Conservation (phyloP, 1,140 invertebrate genomes). For the Trissolcus basalis region DNA sequence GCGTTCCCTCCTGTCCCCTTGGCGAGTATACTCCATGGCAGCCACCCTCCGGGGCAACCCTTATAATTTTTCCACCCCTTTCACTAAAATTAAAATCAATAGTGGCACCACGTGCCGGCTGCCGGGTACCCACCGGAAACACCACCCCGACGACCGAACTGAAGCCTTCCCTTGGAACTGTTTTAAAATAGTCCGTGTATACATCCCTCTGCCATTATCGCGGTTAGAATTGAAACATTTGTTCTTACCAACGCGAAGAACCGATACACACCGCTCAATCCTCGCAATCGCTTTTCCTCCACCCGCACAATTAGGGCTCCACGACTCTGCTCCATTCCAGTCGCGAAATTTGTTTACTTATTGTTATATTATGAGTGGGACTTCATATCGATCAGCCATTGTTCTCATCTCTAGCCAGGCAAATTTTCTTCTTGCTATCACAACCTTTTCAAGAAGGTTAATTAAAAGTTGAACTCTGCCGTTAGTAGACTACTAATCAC, state of each 20-base stretch:
- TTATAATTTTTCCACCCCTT: slow-evolving; percentile 78
- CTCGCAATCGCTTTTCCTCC: slow-evolving; percentile 12
- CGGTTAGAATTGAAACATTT: slow-evolving; percentile 61
- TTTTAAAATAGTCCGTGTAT: slow-evolving; percentile 64
- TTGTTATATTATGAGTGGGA: slow-evolving; percentile 26
- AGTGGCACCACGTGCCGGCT: slow-evolving; percentile 75
- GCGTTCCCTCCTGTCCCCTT: slow-evolving; percentile 43
- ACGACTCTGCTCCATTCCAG: slow-evolving; percentile 9
- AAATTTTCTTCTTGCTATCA: background rate
- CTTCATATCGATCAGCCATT: slow-evolving; percentile 5
- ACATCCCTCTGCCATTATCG: slow-evolving; percentile 62
- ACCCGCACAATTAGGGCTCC: slow-evolving; percentile 20
- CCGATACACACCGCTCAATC: slow-evolving; percentile 27
- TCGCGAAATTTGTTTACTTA: slow-evolving; percentile 32
- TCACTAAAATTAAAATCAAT: slow-evolving; percentile 78
- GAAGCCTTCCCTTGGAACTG: slow-evolving; percentile 65
- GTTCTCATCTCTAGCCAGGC: background rate
- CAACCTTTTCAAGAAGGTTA: background rate
- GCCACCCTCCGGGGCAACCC: slow-evolving; percentile 72
- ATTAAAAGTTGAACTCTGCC: too few species aligned
- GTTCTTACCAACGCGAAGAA: slow-evolving; percentile 42
- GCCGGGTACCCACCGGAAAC: slow-evolving; percentile 70
- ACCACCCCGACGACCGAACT: slow-evolving; percentile 66
- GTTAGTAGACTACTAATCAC: too few species aligned
- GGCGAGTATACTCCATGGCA: slow-evolving; percentile 61